Evolutionary conservation across 2,888 invertebrate genomes (phyloP).

Genomic region (Stenoptilia bipunctidactyla): DNA sequence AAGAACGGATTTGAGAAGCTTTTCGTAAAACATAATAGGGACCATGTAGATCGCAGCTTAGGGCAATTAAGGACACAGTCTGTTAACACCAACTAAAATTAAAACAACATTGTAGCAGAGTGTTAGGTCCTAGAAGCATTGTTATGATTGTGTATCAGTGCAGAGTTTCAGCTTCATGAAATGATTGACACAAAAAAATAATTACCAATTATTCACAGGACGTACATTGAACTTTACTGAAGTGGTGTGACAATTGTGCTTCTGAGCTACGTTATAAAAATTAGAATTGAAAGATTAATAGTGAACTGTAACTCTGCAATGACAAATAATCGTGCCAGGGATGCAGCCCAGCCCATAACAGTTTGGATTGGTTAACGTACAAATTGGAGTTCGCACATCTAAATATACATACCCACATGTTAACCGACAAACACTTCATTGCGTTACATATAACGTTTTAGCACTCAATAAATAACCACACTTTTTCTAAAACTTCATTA

Average conservation of each 20-base stretch:
- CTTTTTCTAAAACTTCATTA: conserved; percentile 38
- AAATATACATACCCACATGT: conserved; percentile 30
- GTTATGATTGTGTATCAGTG: conserved; percentile 43
- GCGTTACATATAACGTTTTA: conserved; percentile 70
- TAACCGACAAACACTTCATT: conserved; percentile 59
- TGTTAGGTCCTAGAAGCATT: conserved; percentile 66
- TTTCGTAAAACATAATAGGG: conserved; percentile 31
- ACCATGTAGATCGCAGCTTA: conserved; percentile 59
- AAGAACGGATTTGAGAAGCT: conserved; percentile 43
- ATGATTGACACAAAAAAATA: neutral
- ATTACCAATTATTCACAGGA: too few species aligned
- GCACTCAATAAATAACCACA: conserved; percentile 52
- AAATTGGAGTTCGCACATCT: conserved; percentile 49
- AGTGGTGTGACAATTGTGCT: neutral
- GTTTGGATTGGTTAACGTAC: conserved; percentile 33
- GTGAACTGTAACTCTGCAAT: conserved; percentile 37
- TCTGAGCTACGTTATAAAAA: neutral
- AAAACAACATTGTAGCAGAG: conserved; percentile 59
- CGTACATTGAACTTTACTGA: too few species aligned
- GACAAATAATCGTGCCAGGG: conserved; percentile 38
- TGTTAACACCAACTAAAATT: conserved; percentile 48
- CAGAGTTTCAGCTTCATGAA: conserved; percentile 36
- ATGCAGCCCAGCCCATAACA: conserved; percentile 41
- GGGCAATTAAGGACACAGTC: conserved; percentile 52
- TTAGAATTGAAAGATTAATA: neutral